A percentile compares a stretch with the other conserved stretches of the same genome.
phyloP scores from a whole-genome alignment of 2,888 invertebrate species.

The Periphyllus acericola region DNA sequence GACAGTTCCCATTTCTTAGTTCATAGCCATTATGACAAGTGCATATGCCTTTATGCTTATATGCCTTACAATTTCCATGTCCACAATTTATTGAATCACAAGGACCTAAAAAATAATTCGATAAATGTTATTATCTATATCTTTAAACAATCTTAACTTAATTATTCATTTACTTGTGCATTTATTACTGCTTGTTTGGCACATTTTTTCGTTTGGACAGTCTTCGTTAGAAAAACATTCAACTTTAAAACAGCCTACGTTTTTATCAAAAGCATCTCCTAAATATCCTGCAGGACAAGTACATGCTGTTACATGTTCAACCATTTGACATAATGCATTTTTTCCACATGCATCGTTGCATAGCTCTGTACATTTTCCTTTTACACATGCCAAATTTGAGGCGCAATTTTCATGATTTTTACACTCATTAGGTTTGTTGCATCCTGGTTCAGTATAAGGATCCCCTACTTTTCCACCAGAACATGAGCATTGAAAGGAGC shows the following conservation, averaged over 20 bases:
- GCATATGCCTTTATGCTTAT: constrained; percentile 85
- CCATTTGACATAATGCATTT: constrained; percentile 87
- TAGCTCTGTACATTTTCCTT: constrained; percentile 83
- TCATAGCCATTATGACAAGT: constrained; percentile 90
- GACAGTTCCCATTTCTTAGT: constrained; percentile 80
- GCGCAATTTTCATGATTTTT: constrained; percentile 79
- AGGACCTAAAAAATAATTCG: constrained; percentile 72
- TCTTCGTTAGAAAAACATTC: constrained; percentile 84
- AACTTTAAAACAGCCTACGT: constrained; percentile 82
- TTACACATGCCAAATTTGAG: constrained; percentile 78
- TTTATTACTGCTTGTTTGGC: constrained; percentile 80
- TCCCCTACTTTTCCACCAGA: constrained; percentile 83
- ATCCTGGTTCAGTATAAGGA: constrained; percentile 78
- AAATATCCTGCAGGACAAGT: constrained; percentile 88
- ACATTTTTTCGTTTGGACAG: constrained; percentile 80
- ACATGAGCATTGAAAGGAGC: constrained; percentile 84
- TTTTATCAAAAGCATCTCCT: constrained; percentile 83
- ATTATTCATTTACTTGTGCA: constrained; percentile 75
- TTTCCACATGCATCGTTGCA: constrained; percentile 90
- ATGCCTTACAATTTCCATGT: constrained; percentile 85
- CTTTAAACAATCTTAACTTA: constrained; percentile 45
- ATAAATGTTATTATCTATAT: constrained; percentile 33
- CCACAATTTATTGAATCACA: constrained; percentile 83
- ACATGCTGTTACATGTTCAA: constrained; percentile 86
- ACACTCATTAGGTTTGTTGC: constrained; percentile 81